Percentiles rank a stretch among this genome's conserved stretches.
These are phyloP conservation scores for Leptinotarsa juncta DNA, from an alignment of 2,888 invertebrate genomes.

Conservation along the genomic window DNA sequence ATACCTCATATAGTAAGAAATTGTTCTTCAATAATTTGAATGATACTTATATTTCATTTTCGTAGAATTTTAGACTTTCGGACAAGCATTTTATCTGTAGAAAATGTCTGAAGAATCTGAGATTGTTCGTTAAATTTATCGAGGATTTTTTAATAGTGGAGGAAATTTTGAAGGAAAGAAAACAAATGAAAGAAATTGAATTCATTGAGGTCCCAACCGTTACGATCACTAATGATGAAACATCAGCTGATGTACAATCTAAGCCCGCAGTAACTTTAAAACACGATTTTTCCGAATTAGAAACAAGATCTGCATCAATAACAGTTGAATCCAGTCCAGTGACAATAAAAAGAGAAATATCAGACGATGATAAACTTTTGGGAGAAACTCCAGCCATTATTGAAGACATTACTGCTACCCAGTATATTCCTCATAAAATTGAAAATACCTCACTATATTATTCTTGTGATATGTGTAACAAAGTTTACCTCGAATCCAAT, in stretches of 20 bases:
- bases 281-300: not conserved
- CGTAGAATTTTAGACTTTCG: not conserved
- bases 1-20: slow-evolving; percentile 15
- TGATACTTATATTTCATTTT: not conserved
- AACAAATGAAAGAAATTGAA: not conserved
- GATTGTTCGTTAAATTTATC: slow-evolving; percentile 14
- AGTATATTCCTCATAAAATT: not conserved
- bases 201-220: slow-evolving; percentile 20
- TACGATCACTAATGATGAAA: not conserved
- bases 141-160: slow-evolving; percentile 18
- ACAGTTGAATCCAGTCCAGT: not conserved
- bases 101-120: slow-evolving; percentile 5
- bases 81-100: slow-evolving; percentile 11
- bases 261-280: not conserved
- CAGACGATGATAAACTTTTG: not conserved
- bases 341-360: not conserved
- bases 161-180: slow-evolving; percentile 1
- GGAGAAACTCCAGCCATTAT: not conserved
- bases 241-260: not conserved
- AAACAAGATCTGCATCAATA: not conserved
- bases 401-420: not conserved
- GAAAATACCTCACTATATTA: not conserved
- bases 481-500: not conserved
- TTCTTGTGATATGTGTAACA: not conserved
- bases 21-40: not conserved